Conservation (phyloP, 2,797 vertebrate genomes). For the Bucorvus abyssinicus region DNA sequence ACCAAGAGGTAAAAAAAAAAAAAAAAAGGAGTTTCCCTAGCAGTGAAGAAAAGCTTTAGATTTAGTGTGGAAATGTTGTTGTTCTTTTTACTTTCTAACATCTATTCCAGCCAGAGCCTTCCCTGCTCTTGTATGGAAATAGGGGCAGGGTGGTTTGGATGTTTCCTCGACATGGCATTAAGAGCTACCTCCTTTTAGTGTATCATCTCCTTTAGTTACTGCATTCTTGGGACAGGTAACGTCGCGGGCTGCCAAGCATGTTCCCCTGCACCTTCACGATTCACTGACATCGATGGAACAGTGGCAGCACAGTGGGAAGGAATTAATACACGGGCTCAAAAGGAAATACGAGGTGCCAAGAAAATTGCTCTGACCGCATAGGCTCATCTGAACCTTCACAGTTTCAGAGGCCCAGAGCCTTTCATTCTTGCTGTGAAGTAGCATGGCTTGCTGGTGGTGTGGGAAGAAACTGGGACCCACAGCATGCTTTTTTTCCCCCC, state of each 20-base stretch:
- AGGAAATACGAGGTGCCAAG: conserved; percentile 4
- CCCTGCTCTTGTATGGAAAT: conserved; percentile 12
- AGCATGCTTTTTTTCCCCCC: not conserved
- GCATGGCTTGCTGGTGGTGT: not conserved
- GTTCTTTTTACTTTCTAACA: conserved; percentile 47
- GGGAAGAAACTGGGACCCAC: not conserved
- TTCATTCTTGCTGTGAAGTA: not conserved
- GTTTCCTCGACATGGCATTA: conserved; percentile 55
- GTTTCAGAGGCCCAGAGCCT: not conserved
- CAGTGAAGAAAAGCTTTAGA: conserved; percentile 38
- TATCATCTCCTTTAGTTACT: conserved; percentile 20
- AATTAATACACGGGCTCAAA: conserved; percentile 6
- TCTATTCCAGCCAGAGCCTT: conserved; percentile 25
- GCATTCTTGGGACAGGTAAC: conserved; percentile 52
- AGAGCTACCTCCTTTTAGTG: not conserved
- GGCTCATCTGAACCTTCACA: not conserved
- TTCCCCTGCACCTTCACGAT: not conserved
- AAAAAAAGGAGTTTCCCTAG: not conserved
- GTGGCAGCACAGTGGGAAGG: conserved; percentile 45
- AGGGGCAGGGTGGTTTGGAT: not conserved
- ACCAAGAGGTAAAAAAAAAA: not conserved
- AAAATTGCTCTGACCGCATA: conserved; percentile 1
- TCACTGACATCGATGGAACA: conserved; percentile 12
- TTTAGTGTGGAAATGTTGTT: conserved; percentile 47
- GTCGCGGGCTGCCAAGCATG: not conserved